Evolutionary conservation across 2,113 vertebrate species (phyloP).

Genomic region (Vanacampus margaritifer): DNA sequence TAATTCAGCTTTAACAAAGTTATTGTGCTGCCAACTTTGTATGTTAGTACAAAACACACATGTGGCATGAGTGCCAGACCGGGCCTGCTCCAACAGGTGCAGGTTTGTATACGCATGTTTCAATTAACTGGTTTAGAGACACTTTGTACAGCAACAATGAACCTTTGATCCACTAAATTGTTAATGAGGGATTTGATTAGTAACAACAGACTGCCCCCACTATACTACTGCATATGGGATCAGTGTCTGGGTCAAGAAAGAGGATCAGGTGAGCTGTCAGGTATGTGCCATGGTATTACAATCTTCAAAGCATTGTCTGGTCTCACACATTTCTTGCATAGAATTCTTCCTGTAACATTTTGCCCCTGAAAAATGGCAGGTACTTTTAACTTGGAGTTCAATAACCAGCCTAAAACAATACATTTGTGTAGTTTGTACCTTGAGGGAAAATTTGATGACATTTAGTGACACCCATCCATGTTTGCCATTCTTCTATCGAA

Average conservation of each 20-base stretch:
- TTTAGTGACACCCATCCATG: background rate
- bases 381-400: background rate
- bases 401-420: background rate
- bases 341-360: background rate
- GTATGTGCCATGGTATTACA: constrained; percentile 14
- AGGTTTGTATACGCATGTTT: constrained; percentile 18
- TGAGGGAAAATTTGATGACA: background rate
- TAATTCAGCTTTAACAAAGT: constrained; percentile 56
- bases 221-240: constrained; percentile 52
- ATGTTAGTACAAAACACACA: constrained; percentile 11
- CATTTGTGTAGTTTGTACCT: background rate
- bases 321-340: background rate
- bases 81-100: background rate
- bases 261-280: constrained; percentile 28
- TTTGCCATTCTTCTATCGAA: background rate
- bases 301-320: background rate
- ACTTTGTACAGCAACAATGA: constrained; percentile 43
- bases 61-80: constrained; percentile 1
- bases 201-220: constrained; percentile 37
- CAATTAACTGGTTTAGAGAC: constrained; percentile 27
- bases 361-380: background rate
- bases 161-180: constrained; percentile 62
- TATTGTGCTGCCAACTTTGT: constrained; percentile 17
- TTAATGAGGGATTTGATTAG: constrained; percentile 67
- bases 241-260: constrained; percentile 52